Evolutionary conservation across 2,888 invertebrate species (phyloP).

Genomic region (Sarcophaga variegata): DNA sequence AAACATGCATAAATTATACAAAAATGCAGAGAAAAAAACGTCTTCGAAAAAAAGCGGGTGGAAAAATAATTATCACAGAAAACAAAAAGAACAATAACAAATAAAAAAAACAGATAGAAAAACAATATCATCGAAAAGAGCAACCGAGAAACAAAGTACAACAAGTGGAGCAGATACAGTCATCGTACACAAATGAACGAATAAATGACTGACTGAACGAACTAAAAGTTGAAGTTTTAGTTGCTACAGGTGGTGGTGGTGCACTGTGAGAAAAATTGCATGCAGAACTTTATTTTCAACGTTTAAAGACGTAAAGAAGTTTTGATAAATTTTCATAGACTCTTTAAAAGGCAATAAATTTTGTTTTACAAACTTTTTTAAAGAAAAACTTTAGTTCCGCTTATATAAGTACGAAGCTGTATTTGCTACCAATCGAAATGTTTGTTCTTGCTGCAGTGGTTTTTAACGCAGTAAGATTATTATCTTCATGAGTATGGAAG

Average conservation of each 20-base stretch:
- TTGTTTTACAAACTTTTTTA: too few relatives aligned
- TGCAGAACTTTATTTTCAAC: too few relatives aligned
- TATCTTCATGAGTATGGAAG: too few relatives aligned
- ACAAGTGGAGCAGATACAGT: conserved; percentile 45
- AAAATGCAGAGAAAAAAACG: conserved; percentile 1
- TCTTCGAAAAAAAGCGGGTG: conserved; percentile 49
- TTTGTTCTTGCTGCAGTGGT: too few relatives aligned
- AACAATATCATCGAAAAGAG: conserved; percentile 5
- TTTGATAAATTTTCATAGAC: too few relatives aligned
- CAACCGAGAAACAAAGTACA: background rate
- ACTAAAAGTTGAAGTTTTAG: background rate
- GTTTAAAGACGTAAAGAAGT: too few relatives aligned
- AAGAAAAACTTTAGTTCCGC: too few relatives aligned
- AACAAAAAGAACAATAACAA: conserved; percentile 7
- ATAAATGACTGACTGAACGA: background rate
- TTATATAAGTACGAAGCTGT: too few relatives aligned
- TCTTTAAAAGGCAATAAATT: too few relatives aligned
- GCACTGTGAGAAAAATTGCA: conserved; percentile 13
- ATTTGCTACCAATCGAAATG: too few relatives aligned
- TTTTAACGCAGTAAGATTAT: too few relatives aligned
- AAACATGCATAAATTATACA: conserved; percentile 23
- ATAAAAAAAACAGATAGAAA: background rate
- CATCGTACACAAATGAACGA: background rate
- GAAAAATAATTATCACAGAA: conserved; percentile 58
- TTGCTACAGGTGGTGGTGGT: background rate